Evolutionary conservation across 1,140 invertebrate genomes (phyloP).

Genomic region (Diabrotica undecimpunctata): DNA sequence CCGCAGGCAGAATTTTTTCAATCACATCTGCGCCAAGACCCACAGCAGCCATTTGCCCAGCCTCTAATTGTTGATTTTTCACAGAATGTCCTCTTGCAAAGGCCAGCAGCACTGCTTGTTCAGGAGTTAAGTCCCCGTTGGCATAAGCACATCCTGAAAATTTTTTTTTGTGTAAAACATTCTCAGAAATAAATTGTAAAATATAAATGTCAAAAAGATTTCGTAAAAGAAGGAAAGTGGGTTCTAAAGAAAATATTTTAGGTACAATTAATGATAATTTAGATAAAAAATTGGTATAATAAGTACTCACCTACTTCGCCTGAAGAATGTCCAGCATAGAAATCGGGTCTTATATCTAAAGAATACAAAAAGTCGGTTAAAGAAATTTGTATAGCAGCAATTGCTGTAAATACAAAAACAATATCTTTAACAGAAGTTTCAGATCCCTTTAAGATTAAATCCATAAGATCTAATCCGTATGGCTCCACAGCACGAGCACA

Average conservation of each 20-base stretch:
- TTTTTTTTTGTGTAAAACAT: too few species aligned
- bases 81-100: slow-evolving; percentile 82
- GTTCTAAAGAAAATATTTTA: too few species aligned
- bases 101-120: slow-evolving; percentile 76
- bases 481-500: slow-evolving; percentile 70
- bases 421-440: slow-evolving; percentile 68
- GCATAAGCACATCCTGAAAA: slow-evolving; percentile 76
- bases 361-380: slow-evolving; percentile 76
- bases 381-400: slow-evolving; percentile 89
- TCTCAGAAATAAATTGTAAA: too few species aligned
- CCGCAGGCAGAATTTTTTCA: slow-evolving; percentile 65
- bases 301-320: slow-evolving; percentile 61
- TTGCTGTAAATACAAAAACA: slow-evolving; percentile 77
- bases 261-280: background rate
- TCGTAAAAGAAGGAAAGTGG: too few species aligned
- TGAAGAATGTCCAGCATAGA: slow-evolving; percentile 90
- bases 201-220: too few species aligned
- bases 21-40: slow-evolving; percentile 87
- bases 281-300: slow-evolving; percentile 5
- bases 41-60: slow-evolving; percentile 79
- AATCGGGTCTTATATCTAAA: slow-evolving; percentile 78
- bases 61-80: slow-evolving; percentile 57
- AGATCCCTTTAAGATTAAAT: slow-evolving; percentile 70
- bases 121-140: slow-evolving; percentile 75
- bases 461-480: slow-evolving; percentile 72